phyloP scores from a whole-genome alignment of 2,888 invertebrate species.

The Campoletis raptor region DNA sequence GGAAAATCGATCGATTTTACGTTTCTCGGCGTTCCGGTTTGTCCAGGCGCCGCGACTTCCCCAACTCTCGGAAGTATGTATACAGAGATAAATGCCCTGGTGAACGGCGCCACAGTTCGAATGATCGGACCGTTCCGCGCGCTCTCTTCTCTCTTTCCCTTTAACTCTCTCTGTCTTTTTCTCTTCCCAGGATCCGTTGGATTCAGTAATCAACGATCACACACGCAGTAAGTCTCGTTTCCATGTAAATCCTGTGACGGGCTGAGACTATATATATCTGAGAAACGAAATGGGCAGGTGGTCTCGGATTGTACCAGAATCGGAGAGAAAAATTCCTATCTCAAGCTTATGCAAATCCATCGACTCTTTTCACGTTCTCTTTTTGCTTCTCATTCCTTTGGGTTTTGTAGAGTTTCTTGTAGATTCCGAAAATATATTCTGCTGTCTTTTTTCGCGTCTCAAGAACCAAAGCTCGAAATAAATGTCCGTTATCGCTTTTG shows the following conservation, averaged over 20 bases:
- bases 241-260: constrained; percentile 40
- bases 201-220: constrained; percentile 50
- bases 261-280: not conserved
- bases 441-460: constrained; percentile 15
- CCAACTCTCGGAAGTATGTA: constrained; percentile 39
- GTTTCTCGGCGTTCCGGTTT: constrained; percentile 59
- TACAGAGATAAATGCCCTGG: constrained; percentile 44
- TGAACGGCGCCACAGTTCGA: constrained; percentile 43
- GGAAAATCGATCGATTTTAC: constrained; percentile 66
- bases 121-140: constrained; percentile 32
- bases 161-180: constrained; percentile 27
- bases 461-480: not conserved
- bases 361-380: constrained; percentile 14
- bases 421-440: constrained; percentile 16
- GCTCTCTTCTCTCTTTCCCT: constrained; percentile 41
- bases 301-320: constrained; percentile 40
- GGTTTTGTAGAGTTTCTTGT: constrained; percentile 3
- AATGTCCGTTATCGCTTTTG: constrained; percentile 29
- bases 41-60: constrained; percentile 61
- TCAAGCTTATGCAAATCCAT: constrained; percentile 60
- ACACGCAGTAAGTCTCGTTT: constrained; percentile 28
- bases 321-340: constrained; percentile 53
- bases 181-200: constrained; percentile 24
- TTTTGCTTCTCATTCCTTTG: constrained; percentile 10
- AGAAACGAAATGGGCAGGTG: constrained; percentile 48